Percentiles rank a stretch among this genome's conserved stretches.
Evolutionary conservation across 2,797 vertebrate species (phyloP).

Genomic region (Urosaurus nigricauda): DNA sequence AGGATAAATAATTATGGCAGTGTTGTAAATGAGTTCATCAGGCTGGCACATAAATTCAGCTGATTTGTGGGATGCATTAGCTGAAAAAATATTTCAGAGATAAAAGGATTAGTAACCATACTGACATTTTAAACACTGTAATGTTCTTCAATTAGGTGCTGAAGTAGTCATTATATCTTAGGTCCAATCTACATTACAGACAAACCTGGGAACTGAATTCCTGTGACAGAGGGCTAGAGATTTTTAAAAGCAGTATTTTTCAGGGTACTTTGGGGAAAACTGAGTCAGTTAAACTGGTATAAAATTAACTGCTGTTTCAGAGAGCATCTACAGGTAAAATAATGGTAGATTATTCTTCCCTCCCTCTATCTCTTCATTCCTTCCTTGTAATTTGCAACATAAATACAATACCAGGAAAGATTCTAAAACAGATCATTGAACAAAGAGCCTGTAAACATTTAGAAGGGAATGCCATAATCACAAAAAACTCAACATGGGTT

Average conservation of each 20-base stretch:
- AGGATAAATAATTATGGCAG: constrained; percentile 31
- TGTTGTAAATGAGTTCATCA: constrained; percentile 41
- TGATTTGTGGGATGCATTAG: constrained; percentile 39
- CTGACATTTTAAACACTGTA: constrained; percentile 37
- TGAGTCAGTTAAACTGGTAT: background rate
- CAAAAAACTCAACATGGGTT: too few relatives aligned
- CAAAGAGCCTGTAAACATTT: too few relatives aligned
- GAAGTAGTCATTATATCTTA: constrained; percentile 42
- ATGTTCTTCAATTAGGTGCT: constrained; percentile 48
- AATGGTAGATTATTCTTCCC: constrained; percentile 41
- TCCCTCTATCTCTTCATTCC: background rate
- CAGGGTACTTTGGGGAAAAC: background rate
- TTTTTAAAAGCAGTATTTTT: background rate
- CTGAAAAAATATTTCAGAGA: constrained; percentile 43
- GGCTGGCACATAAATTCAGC: constrained; percentile 40
- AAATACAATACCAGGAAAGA: background rate
- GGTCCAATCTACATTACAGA: background rate
- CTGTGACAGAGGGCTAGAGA: background rate
- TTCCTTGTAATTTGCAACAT: background rate
- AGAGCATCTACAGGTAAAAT: background rate
- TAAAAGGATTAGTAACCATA: constrained; percentile 41
- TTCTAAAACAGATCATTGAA: too few relatives aligned
- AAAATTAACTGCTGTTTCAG: background rate
- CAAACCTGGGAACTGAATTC: background rate
- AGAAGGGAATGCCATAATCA: too few relatives aligned